Evolutionary conservation across 2,797 vertebrate genomes (phyloP), one percentile per base, ranked within the genome.

Genomic region (Enteromius afrohamiltoni): DNA sequence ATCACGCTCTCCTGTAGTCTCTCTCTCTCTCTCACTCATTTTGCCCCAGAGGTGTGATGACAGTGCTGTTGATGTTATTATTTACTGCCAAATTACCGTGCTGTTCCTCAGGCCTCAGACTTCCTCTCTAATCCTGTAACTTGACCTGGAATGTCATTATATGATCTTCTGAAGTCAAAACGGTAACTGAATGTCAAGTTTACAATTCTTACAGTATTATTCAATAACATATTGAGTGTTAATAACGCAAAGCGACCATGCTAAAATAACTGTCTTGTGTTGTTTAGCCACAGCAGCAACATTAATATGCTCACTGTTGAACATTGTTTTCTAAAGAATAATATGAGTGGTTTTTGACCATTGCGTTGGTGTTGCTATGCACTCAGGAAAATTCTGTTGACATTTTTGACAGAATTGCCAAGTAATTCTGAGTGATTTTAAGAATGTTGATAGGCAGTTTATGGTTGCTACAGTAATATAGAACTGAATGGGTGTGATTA

Each of bases 1-100:
- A 92, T 91, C 91, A 92, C 31, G 53, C 67, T n/a, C 42, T 80
- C 68, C 16, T 17, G 13, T 19, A 34, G 64, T 58, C 70, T 60
- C 82, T 62, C 60, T n/a, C 31, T 53, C 37, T 68, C 55, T 71
- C 68, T 65, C 74, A 29, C 49, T 3, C n/a, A 23, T 17, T 58
- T 67, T 34, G 45, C 64, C 78, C 74, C 74, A 47, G 67, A 87
- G 82, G 80, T 85, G 49, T 79, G 74, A 78, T 86, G 81, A 68
- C 51, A 58, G 69, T 51, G 64, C 45, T 77, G 73, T 65, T 86
- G 75, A 47, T 84, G 75, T 73, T 68, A 70, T 85, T 80, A 83
- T 87, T 85, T 85, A 86, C 64, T 82, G 74, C 53, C 75, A 83
- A 83, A 83, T 83, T 78, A 83, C 82, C 68, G 62, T 1, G 13